Base-by-base conservation (phyloP, 2,888 invertebrate species). In the Cephus sareptanus region DNA sequence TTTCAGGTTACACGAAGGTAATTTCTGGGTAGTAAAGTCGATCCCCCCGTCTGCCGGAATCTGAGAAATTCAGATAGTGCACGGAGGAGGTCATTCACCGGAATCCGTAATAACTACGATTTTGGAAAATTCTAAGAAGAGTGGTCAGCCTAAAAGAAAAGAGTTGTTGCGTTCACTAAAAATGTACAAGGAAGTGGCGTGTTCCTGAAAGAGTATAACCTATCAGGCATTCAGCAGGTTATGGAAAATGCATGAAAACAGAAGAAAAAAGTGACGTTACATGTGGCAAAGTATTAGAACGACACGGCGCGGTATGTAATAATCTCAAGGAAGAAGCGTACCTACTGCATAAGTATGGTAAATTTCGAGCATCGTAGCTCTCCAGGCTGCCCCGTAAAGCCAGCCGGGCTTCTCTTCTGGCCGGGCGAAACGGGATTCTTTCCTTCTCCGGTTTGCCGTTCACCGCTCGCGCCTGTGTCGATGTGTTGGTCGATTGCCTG, bases 381-480 rank as follows among this genome's bases (percentile, higher is more conserved):
- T 23, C 56, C 15, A 56, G 56, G 56, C 56, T 56, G 56, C 56
- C 56, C 56, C 23, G 56, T 56, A 56, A 56, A 56, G 56, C 56
- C 56, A 56, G 23, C 56, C 56, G 56, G 23, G 56, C 56, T 56
- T 56, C 56, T 56, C 56, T 23, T 34, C 71, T 71, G 33, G 71
- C 85, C 80, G 80, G 84, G 85, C 86, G 85, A 88, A 90, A 90
- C 91, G 90, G 90, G 90, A 91, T 91, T 90, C 91, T 89, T 90
- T 90, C 89, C 88, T 90, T 87, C 88, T 89, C 86, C 85, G 87
- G 82, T 85, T 86, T 80, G 87, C 87, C 89, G 88, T 90, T 90
- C 89, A 89, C 88, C 86, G 88, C 84, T 85, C 82, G 80, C 84
- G 68, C 31, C 69, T 30, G 31, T 40, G 81, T 75, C 82, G 81